phyloP scores from a whole-genome alignment of 2,888 invertebrate species.

The Eupelmus urozonus region DNA sequence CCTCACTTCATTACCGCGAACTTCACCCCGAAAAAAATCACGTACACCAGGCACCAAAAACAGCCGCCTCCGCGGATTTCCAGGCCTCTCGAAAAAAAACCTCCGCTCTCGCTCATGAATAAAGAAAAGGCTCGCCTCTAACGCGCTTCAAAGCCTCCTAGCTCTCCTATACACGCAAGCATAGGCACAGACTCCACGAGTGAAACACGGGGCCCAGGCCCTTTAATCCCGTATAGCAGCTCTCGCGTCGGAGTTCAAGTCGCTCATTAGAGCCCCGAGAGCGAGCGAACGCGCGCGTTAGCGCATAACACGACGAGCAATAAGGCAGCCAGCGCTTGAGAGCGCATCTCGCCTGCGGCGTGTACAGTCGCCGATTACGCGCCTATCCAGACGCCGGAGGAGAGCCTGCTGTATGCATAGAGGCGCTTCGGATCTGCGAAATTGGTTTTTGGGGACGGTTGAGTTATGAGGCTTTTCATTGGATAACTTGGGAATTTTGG shows the following conservation, averaged over 20 bases:
- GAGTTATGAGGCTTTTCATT: no score
- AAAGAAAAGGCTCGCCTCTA: not conserved
- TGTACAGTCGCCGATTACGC: no score
- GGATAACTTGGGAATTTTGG: no score
- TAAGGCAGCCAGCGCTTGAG: slow-evolving; percentile 17
- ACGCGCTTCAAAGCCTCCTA: not conserved
- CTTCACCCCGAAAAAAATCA: no score
- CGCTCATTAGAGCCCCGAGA: slow-evolving; percentile 51
- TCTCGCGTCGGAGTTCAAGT: slow-evolving; percentile 8
- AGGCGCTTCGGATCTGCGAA: no score
- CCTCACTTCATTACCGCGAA: no score
- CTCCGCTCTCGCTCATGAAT: not conserved
- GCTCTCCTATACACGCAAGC: not conserved
- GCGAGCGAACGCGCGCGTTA: slow-evolving; percentile 51
- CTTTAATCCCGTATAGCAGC: slow-evolving; percentile 15
- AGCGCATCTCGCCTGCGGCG: slow-evolving; percentile 11
- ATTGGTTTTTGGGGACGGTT: no score
- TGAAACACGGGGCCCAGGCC: not conserved
- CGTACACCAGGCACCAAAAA: no score
- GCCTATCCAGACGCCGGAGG: no score
- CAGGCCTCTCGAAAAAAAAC: no score
- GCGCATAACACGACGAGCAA: slow-evolving; percentile 53
- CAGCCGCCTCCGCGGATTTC: no score
- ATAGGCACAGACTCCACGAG: not conserved
- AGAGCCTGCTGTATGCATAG: no score